Percentiles rank a stretch among this genome's conserved stretches.
Evolutionary conservation across 2,888 invertebrate species (phyloP).

Genomic region (Heterodera filipjevi): DNA sequence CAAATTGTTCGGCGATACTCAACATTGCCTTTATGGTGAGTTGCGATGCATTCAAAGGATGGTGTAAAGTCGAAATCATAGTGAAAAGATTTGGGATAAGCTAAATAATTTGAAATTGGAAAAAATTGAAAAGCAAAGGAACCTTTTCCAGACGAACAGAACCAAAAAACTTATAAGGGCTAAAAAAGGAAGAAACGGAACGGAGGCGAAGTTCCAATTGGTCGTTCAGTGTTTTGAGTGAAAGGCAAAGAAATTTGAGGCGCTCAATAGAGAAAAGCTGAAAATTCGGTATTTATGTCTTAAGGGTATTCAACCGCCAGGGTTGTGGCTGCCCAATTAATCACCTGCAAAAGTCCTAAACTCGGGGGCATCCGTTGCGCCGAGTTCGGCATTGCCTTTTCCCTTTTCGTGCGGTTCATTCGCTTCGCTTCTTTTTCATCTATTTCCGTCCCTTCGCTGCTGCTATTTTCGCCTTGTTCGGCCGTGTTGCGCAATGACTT

Average conservation of each 20-base stretch:
- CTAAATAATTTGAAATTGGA: background rate
- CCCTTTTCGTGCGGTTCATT: background rate
- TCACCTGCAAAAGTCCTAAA: background rate
- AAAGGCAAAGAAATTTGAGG: constrained; percentile 9
- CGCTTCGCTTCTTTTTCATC: background rate
- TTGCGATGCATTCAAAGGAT: background rate
- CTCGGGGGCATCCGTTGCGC: background rate
- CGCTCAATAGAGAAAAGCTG: background rate
- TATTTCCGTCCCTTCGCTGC: background rate
- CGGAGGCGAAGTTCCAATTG: background rate
- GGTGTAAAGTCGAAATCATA: background rate
- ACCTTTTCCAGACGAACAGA: constrained; percentile 3
- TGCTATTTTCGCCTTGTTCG: background rate
- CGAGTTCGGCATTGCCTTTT: background rate
- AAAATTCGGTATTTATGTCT: background rate
- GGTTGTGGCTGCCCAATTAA: too few relatives aligned
- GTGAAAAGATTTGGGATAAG: constrained; percentile 6
- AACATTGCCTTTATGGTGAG: constrained; percentile 5
- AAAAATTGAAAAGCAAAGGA: background rate
- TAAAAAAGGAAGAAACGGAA: background rate
- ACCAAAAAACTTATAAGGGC: background rate
- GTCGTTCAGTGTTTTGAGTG: background rate
- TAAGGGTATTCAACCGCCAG: too few relatives aligned
- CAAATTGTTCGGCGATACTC: constrained; percentile 1
- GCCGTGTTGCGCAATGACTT: background rate